These are phyloP conservation scores for Vicugna pacos DNA, from an alignment of 2,113 vertebrate species.

Conservation along the genomic window DNA sequence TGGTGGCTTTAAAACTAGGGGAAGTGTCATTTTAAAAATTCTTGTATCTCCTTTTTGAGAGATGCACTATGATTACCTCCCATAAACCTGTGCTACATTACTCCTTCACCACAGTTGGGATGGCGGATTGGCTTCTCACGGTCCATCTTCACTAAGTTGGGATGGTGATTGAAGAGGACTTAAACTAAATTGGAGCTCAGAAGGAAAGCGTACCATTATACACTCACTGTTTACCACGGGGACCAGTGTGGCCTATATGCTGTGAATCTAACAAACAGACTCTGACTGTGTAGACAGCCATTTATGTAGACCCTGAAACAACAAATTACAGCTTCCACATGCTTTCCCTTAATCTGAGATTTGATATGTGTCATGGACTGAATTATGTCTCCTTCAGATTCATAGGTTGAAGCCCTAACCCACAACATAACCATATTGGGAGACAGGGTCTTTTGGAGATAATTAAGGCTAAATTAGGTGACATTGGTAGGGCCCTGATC, in stretches of 20 bases:
- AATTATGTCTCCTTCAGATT: neutral
- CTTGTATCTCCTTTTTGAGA: neutral
- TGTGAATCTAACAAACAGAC: neutral
- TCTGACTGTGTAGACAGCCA: neutral
- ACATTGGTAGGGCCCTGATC: no score
- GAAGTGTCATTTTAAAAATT: neutral
- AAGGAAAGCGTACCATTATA: neutral
- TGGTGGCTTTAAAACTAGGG: neutral
- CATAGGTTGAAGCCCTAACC: neutral
- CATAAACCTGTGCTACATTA: neutral
- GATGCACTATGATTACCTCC: neutral
- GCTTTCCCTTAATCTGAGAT: neutral
- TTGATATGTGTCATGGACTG: neutral
- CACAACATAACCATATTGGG: neutral
- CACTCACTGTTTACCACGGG: neutral
- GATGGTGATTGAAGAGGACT: rapidly evolving
- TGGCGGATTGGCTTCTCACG: neutral
- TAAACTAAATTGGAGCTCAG: neutral
- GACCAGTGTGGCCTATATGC: neutral
- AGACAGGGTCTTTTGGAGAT: neutral
- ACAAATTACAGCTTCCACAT: neutral
- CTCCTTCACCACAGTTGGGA: neutral
- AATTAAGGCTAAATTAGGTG: neutral
- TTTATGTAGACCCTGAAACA: neutral
- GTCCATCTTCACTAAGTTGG: neutral